These are phyloP conservation scores for Idris sp. DNA, from an alignment of 1,140 invertebrate genomes.

Conservation along the genomic window DNA sequence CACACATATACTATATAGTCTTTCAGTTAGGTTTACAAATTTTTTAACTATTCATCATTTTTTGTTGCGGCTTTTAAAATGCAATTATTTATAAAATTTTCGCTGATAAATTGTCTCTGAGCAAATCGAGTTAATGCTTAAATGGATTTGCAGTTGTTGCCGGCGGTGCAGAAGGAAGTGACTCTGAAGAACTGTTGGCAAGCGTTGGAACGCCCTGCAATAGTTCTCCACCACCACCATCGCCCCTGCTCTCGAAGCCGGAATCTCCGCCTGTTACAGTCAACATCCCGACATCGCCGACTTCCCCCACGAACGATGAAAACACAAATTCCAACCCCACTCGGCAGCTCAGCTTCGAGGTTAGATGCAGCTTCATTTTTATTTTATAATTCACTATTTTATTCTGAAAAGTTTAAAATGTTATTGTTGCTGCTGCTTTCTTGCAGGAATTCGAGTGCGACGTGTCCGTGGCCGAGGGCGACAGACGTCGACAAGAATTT, in stretches of 20 bases:
- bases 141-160: constrained; percentile 70
- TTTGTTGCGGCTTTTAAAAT: too few relatives aligned
- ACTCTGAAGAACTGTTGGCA: constrained; percentile 73
- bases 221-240: constrained; percentile 68
- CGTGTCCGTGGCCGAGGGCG: constrained; percentile 88
- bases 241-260: constrained; percentile 56
- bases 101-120: not conserved
- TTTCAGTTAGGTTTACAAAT: too few relatives aligned
- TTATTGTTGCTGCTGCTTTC: constrained; percentile 10
- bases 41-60: too few relatives aligned
- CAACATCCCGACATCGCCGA: constrained; percentile 63
- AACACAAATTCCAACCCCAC: constrained; percentile 69
- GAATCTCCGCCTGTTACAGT: constrained; percentile 66
- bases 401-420: too few relatives aligned
- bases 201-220: constrained; percentile 69
- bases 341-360: constrained; percentile 75
- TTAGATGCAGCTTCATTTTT: constrained; percentile 27
- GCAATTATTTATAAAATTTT: too few relatives aligned
- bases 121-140: constrained; percentile 28
- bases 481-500: constrained; percentile 89
- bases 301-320: constrained; percentile 69
- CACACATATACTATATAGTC: too few relatives aligned
- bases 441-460: constrained; percentile 91
- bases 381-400: too few relatives aligned
- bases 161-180: constrained; percentile 74